phyloP scores from a whole-genome alignment of 2,797 vertebrate genomes.

The Aplochiton taeniatus region DNA sequence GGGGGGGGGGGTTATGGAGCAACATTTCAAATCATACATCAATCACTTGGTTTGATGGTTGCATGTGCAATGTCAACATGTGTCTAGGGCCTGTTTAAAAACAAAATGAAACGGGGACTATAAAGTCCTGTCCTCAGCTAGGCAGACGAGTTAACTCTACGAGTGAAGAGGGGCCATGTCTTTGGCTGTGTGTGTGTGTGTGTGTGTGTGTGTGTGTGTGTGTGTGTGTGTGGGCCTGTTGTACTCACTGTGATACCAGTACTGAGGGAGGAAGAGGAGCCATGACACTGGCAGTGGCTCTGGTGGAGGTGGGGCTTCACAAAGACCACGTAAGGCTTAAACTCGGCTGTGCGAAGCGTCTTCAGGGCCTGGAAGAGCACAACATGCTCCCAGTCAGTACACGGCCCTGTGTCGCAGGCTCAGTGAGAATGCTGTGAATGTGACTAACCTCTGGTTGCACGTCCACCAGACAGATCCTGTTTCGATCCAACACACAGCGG shows the following conservation, averaged over 20 bases:
- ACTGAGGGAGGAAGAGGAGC: constrained; percentile 73
- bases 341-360: constrained; percentile 84
- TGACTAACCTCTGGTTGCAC: constrained; percentile 89
- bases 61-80: too few relatives aligned
- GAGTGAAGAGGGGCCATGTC: neutral
- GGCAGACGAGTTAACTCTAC: too few relatives aligned
- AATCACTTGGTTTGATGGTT: too few relatives aligned
- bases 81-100: too few relatives aligned
- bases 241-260: constrained; percentile 65
- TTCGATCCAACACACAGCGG: constrained; percentile 81
- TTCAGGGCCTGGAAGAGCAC: constrained; percentile 79
- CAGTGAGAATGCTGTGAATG: too few relatives aligned
- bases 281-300: constrained; percentile 53
- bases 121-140: too few relatives aligned
- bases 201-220: neutral
- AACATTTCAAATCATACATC: too few relatives aligned
- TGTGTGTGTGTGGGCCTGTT: neutral
- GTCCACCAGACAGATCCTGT: constrained; percentile 91
- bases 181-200: neutral
- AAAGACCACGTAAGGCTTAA: constrained; percentile 89
- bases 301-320: constrained; percentile 83
- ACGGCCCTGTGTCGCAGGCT: neutral
- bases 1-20: too few relatives aligned
- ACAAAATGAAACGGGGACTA: too few relatives aligned
- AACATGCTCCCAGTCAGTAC: neutral